phyloP scores from a whole-genome alignment of 2,888 invertebrate genomes.

The Plagiodera versicolora region DNA sequence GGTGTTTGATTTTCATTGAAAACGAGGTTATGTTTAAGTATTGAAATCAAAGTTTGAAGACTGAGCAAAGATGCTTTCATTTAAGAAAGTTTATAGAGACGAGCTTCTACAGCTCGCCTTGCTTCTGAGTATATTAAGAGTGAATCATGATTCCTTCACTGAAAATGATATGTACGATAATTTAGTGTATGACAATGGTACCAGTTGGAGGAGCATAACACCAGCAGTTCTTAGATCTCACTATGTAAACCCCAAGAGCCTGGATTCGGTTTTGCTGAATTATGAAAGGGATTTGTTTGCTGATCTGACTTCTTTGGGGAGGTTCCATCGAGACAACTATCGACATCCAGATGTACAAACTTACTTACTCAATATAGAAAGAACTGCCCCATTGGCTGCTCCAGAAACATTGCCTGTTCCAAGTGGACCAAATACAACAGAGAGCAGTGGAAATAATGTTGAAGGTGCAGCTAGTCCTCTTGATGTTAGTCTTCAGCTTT shows the following conservation, averaged over 20 bases:
- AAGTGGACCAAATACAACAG: slow-evolving; percentile 27
- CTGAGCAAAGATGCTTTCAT: slow-evolving; percentile 66
- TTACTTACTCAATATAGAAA: slow-evolving; percentile 64
- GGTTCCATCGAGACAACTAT: slow-evolving; percentile 60
- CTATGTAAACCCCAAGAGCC: slow-evolving; percentile 70
- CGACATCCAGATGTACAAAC: slow-evolving; percentile 61
- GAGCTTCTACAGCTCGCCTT: slow-evolving; percentile 81
- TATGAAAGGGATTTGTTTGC: slow-evolving; percentile 74
- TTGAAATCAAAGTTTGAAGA: slow-evolving; percentile 14
- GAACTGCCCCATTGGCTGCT: slow-evolving; percentile 38
- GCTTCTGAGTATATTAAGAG: slow-evolving; percentile 76
- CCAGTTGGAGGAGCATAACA: slow-evolving; percentile 67
- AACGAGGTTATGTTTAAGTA: slow-evolving; percentile 33
- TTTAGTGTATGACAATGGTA: slow-evolving; percentile 66
- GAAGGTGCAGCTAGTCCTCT: slow-evolving; percentile 32
- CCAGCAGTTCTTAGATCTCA: slow-evolving; percentile 62
- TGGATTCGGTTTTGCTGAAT: slow-evolving; percentile 70
- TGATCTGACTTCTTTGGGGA: slow-evolving; percentile 71
- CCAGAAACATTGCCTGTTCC: slow-evolving; percentile 28
- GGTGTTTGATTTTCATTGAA: slow-evolving; percentile 18
- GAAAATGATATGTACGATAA: slow-evolving; percentile 56
- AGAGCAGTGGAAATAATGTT: slow-evolving; percentile 30
- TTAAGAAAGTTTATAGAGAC: slow-evolving; percentile 81
- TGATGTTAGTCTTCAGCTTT: slow-evolving; percentile 41
- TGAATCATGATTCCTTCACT: slow-evolving; percentile 72